Base-by-base conservation (phyloP, 2,113 vertebrate species). In the Ceyx melanurus region DNA sequence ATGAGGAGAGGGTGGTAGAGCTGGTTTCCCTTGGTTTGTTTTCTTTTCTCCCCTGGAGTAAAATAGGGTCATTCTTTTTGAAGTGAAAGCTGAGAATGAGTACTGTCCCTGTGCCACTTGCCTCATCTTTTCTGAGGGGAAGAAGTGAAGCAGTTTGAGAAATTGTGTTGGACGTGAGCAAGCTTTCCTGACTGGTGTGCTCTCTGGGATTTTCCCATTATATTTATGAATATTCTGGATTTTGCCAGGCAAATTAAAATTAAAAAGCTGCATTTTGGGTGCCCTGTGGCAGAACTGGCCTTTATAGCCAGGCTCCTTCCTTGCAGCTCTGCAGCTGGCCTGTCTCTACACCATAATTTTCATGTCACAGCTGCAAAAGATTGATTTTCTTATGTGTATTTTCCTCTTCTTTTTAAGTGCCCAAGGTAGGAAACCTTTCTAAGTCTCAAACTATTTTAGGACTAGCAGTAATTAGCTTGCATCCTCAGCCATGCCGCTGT, bases 381-480 rank as follows among this genome's bases (percentile, higher is more conserved):
- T 9, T 17, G 5, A 0, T 0, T 0, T 40, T 31, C 58, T 19
- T 54, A 10, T 18, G 4, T 20, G 18, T 1, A 2, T 21, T 20
- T 20, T 11, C 11, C 25, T 11, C 20, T 43, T 40, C 8, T 74
- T 85, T 54, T 82, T 61, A 28, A 50, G 37, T 45, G 60, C 18
- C 40, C 37, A 17, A 1, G 1, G 0, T 6, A 28, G 4, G 22
- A 71, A 67, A 45, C 4, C 20, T 68, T 66, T 33, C 33, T 6
- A 42, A 76, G 56, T 33, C 10, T 37, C 31, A 21, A 40, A 35
- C 57, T 56, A 56, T 5, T 83, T 74, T 54, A 68, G 43, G 35
- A 5, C 9, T 46, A 48, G 29, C 50, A 57, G 51, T 57, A 33
- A 3, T 28, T 10, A 40, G 2, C 12, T 12, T 45, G 17, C 15